Conservation (phyloP, 2,797 vertebrate species). For the Coluber constrictor region DNA sequence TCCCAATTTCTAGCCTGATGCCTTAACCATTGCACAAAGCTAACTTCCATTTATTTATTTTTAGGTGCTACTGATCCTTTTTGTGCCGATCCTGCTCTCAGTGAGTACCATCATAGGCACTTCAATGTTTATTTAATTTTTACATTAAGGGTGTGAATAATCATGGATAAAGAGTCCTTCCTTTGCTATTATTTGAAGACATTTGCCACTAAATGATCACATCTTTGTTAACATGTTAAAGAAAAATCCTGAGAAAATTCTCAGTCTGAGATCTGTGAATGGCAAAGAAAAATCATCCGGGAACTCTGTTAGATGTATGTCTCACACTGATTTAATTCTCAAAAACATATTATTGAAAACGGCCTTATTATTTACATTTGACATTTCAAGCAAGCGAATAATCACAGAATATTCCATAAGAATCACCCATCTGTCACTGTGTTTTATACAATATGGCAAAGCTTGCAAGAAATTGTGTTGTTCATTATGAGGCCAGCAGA, state of each 20-base stretch:
- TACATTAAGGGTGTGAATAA: neutral
- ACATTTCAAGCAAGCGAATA: slow-evolving; percentile 47
- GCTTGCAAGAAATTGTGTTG: slow-evolving; percentile 16
- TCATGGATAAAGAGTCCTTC: neutral
- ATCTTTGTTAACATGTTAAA: neutral
- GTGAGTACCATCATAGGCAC: neutral
- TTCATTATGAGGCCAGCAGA: slow-evolving; percentile 17
- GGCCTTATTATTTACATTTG: slow-evolving; percentile 64
- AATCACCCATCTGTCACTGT: slow-evolving; percentile 63
- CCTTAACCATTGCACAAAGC: neutral
- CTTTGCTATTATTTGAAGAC: neutral
- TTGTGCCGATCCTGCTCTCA: neutral
- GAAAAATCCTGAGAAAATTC: neutral
- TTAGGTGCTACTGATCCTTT: neutral
- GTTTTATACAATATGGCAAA: slow-evolving; percentile 50
- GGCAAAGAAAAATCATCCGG: neutral
- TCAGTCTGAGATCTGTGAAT: neutral
- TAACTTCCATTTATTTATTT: neutral
- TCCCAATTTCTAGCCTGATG: neutral
- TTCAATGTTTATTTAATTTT: neutral
- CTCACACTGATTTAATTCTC: slow-evolving; percentile 48
- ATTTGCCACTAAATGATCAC: neutral
- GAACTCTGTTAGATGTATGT: slow-evolving; percentile 3
- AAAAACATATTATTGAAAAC: slow-evolving; percentile 59
- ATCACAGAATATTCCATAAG: slow-evolving; percentile 63